Base-by-base conservation (phyloP, 2,113 vertebrate species). In the Rattus rattus region DNA sequence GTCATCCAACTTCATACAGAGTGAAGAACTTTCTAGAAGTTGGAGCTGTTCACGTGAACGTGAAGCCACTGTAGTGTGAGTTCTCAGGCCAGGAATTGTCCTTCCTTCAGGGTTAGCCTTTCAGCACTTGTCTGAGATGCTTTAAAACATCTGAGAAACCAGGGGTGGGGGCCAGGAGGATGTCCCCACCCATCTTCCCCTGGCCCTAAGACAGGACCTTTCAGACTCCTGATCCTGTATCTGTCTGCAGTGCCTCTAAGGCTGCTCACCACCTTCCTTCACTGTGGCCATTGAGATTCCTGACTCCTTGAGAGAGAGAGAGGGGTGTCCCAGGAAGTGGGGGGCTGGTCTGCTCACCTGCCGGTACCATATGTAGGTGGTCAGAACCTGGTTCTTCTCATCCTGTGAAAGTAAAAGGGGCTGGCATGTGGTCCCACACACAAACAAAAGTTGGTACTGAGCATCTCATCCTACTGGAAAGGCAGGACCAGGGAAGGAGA, bases 381-480 rank as follows among this genome's bases (percentile, higher is more conserved):
- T 99, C 97, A 99, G 97, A 43, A 99, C 99, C 96, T 99, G 99
- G 96, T 99, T 99, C 98, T 99, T 99, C 98, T 99, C 99, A 92
- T 99, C 99, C 99, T 99, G 98, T 36, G 30, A 92, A 96, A 95
- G 89, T 52, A 96, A 96, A 87, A 3, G 10, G 63, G 79, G 54
- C 61, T 90, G 63, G 19, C 12, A 39, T 28, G 81, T 7, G 2
- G 30, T 12, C 49, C 2, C 30, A 63, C 16, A 26, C 11, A 54
- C 91, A 20, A 1, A 12, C 14, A 67, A 12, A 39, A 43, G 33
- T 30, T 39, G 61, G 24, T 43, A n/a, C 28, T 39, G 54, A 39
- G 47, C 1, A 3, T 2, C 19, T 61, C 19, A 8, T 54, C n/a
- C n/a, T 59, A 52, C n/a, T 12, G 56, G 73, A 16, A 67, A 63